These are phyloP conservation scores for Tetanocera ferruginea DNA, from an alignment of 2,888 invertebrate genomes.

Conservation along the genomic window DNA sequence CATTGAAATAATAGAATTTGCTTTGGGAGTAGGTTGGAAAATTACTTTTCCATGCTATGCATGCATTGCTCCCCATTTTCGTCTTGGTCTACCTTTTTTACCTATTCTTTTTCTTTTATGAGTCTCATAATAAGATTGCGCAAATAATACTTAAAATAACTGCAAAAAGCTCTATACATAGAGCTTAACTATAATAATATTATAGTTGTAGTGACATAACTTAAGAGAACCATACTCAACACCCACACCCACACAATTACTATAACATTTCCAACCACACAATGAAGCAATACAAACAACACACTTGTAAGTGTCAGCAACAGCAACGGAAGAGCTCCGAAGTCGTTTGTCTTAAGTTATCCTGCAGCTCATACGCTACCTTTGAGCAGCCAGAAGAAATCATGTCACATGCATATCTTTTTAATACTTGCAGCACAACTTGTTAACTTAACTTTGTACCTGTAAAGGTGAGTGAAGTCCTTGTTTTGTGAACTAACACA, in stretches of 20 bases:
- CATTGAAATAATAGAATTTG: constrained; percentile 11
- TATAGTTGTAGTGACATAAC: too few species aligned
- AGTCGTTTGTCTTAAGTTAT: constrained; percentile 22
- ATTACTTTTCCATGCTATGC: too few species aligned
- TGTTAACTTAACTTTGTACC: neutral
- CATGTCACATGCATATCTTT: constrained; percentile 2
- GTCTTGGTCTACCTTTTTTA: too few species aligned
- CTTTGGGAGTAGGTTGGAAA: neutral
- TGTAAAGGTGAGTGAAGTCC: neutral
- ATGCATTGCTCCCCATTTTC: too few species aligned
- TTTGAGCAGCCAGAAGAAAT: neutral
- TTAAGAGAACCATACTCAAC: too few species aligned
- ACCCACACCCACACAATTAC: too few species aligned
- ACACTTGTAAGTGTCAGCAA: neutral
- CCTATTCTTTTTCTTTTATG: too few species aligned
- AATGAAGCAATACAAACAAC: neutral
- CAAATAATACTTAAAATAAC: neutral
- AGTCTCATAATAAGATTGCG: neutral
- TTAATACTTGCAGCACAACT: neutral
- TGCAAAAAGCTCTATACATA: too few species aligned
- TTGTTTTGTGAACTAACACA: too few species aligned
- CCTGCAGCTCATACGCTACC: neutral
- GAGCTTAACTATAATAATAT: too few species aligned
- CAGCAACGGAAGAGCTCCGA: neutral
- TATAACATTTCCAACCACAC: too few species aligned